phyloP scores from a whole-genome alignment of 2,888 invertebrate genomes.

The Mythimna lalbum region DNA sequence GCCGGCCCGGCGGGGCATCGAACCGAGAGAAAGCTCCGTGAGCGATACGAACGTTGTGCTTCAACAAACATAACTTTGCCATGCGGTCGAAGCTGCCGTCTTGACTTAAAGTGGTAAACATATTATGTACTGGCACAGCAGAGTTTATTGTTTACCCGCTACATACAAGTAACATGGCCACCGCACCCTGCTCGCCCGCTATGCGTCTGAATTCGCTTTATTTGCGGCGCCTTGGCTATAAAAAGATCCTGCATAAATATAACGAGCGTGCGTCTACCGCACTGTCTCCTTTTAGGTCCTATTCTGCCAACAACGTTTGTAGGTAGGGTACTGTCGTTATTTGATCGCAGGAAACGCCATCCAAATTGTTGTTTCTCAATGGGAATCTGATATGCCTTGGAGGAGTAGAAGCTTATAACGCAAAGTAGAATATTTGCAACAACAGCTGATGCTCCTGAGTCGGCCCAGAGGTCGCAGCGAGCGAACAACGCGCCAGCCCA shows the following conservation, averaged over 20 bases:
- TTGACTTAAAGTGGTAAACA: slow-evolving; percentile 58
- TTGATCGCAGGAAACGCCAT: background rate
- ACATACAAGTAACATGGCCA: slow-evolving; percentile 29
- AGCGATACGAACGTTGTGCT: slow-evolving; percentile 62
- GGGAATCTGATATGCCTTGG: slow-evolving; percentile 13
- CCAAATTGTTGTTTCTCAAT: no score
- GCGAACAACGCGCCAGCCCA: slow-evolving; percentile 37
- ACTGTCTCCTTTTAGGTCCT: slow-evolving; percentile 75
- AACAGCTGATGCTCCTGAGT: slow-evolving; percentile 35
- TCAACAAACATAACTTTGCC: slow-evolving; percentile 66
- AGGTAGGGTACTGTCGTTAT: background rate
- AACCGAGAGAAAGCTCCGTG: slow-evolving; percentile 78
- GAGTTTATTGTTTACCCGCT: slow-evolving; percentile 58
- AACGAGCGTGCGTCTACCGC: slow-evolving; percentile 77
- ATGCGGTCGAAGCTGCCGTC: slow-evolving; percentile 54
- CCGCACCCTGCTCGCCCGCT: slow-evolving; percentile 49
- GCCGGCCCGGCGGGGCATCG: slow-evolving; percentile 68
- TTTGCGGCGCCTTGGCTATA: slow-evolving; percentile 83
- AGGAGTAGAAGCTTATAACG: background rate
- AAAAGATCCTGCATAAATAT: slow-evolving; percentile 76
- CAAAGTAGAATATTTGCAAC: slow-evolving; percentile 34
- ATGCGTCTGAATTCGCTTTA: slow-evolving; percentile 81
- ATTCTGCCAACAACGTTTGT: slow-evolving; percentile 25
- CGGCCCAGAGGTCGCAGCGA: slow-evolving; percentile 50
- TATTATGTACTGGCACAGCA: slow-evolving; percentile 28